Conservation (phyloP, 2,113 vertebrate genomes). For the Nothobranchius furzeri region DNA sequence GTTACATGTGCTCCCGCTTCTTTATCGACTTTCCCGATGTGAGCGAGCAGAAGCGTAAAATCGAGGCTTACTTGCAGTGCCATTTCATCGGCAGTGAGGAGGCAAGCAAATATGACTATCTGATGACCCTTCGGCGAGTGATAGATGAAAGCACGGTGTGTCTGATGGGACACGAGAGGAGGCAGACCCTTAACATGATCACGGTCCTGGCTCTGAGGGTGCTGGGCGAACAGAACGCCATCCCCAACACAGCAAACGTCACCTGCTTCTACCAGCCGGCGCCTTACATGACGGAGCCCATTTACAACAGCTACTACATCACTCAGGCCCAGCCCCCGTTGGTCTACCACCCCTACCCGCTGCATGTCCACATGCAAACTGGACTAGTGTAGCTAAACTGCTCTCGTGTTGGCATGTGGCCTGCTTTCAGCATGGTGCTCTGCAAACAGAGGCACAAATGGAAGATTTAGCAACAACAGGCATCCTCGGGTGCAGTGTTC, state of each 20-base stretch:
- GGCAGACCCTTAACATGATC: constrained; percentile 96
- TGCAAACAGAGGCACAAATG: constrained; percentile 49
- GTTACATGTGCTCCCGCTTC: constrained; percentile 98
- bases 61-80: constrained; percentile 91
- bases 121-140: constrained; percentile 91
- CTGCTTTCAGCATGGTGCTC: constrained; percentile 58
- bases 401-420: constrained; percentile 41
- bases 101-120: constrained; percentile 92
- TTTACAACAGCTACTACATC: constrained; percentile 88
- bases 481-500: constrained; percentile 41
- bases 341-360: constrained; percentile 84
- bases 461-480: constrained; percentile 55
- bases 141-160: constrained; percentile 95
- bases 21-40: constrained; percentile 97
- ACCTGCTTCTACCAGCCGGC: constrained; percentile 96
- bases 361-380: constrained; percentile 84
- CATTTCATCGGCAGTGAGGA: constrained; percentile 92
- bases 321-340: constrained; percentile 82
- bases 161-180: constrained; percentile 90
- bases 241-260: constrained; percentile 88
- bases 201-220: constrained; percentile 90
- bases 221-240: constrained; percentile 92
- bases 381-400: constrained; percentile 79
- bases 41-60: constrained; percentile 90
- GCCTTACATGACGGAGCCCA: constrained; percentile 86